Percentiles rank a stretch among this genome's conserved stretches.
These are phyloP conservation scores for Exaiptasia diaphana DNA, from an alignment of 64 coral and sea anemone genomes.

Conservation along the genomic window DNA sequence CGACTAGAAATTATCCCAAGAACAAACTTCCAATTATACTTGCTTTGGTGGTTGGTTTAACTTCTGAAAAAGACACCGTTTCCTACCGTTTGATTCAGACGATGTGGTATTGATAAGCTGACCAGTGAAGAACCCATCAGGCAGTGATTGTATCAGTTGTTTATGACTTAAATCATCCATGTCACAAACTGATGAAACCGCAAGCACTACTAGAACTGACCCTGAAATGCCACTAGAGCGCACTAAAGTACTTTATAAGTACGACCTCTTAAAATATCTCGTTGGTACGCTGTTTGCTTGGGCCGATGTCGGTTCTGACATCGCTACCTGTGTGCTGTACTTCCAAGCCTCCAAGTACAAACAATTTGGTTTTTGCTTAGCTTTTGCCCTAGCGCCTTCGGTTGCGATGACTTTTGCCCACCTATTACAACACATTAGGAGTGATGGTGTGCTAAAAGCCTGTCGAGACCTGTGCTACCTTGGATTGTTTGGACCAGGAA, in stretches of 20 bases:
- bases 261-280: constrained; percentile 25
- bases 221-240: constrained; percentile 20
- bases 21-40: no score
- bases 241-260: constrained; percentile 11
- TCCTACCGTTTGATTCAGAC: no score
- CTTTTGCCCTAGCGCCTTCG: constrained; percentile 44
- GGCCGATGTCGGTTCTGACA: constrained; percentile 45
- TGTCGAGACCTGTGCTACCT: neutral
- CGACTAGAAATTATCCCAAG: no score
- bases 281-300: constrained; percentile 24
- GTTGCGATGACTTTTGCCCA: constrained; percentile 19
- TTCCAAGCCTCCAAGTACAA: constrained; percentile 5
- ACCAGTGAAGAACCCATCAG: no score
- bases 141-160: no score
- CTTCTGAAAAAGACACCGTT: no score
- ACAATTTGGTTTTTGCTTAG: constrained; percentile 49
- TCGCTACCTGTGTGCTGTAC: constrained; percentile 25
- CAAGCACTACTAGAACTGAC: no score
- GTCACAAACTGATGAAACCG: no score
- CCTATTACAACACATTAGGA: constrained; percentile 4
- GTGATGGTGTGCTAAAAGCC: neutral
- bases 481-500: constrained; percentile 43
- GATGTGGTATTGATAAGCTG: no score
- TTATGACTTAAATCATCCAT: no score
- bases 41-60: no score